Evolutionary conservation across 23 tunicate genomes (phyloP).

Genomic region (Diplosoma virens): DNA sequence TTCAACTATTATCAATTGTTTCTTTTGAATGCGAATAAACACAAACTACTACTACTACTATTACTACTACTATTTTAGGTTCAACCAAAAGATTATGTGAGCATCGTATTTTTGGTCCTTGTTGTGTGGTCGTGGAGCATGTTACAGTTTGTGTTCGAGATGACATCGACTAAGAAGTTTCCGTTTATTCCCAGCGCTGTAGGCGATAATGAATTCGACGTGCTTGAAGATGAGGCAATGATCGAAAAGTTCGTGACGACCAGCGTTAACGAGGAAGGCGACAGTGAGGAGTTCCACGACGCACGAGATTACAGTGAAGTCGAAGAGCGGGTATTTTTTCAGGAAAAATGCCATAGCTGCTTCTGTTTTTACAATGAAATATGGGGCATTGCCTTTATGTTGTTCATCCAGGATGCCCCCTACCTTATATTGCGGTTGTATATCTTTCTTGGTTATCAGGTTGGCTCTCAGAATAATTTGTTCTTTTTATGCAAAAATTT

Average conservation of each 20-base stretch:
- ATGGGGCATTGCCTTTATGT: conserved; percentile 53
- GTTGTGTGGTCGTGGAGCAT: conserved; percentile 59
- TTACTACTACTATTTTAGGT: no score
- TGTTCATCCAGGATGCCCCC: conserved; percentile 68
- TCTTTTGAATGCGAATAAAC: no score
- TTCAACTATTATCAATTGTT: no score
- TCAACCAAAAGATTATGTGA: no score
- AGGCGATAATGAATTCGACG: not conserved
- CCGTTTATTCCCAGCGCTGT: conserved; percentile 20
- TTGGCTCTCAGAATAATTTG: conserved; percentile 60
- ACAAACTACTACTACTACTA: no score
- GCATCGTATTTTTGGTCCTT: conserved; percentile 38
- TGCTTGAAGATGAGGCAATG: no score
- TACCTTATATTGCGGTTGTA: conserved; percentile 50
- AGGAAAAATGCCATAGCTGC: conserved; percentile 31
- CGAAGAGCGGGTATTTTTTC: no score
- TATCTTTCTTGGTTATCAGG: conserved; percentile 47
- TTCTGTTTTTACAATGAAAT: conserved; percentile 74
- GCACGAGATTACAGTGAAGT: no score
- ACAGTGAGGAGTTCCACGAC: no score
- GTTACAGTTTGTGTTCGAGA: conserved; percentile 49
- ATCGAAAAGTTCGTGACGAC: no score
- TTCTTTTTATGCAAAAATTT: conserved; percentile 72
- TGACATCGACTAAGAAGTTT: conserved; percentile 40
- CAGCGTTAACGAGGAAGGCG: no score